A percentile compares a stretch with the other conserved stretches of the same genome.
Evolutionary conservation across 2,888 invertebrate genomes (phyloP).

Genomic region (Dasypolia templi): DNA sequence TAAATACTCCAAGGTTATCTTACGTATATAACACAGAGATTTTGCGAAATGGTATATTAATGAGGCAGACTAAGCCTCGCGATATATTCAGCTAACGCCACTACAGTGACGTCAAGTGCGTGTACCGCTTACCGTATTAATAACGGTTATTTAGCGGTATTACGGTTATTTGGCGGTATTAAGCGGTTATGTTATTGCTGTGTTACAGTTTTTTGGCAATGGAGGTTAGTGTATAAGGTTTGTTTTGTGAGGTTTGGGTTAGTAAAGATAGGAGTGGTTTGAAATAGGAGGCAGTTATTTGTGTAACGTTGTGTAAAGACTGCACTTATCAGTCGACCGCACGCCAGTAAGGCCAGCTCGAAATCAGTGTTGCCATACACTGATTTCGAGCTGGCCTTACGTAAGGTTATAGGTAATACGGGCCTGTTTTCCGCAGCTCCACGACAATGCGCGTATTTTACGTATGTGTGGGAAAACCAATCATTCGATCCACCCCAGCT

Average conservation of each 20-base stretch:
- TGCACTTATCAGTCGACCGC: too few species aligned
- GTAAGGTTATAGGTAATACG: too few species aligned
- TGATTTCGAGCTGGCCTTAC: too few species aligned
- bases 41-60: conserved; percentile 68
- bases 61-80: conserved; percentile 57
- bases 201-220: conserved; percentile 13
- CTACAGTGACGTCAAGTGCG: conserved; percentile 51
- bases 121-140: conserved; percentile 55
- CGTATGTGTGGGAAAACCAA: too few species aligned
- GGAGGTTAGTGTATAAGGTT: neutral
- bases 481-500: too few species aligned
- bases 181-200: conserved; percentile 49
- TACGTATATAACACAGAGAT: conserved; percentile 48
- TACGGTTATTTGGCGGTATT: conserved; percentile 51
- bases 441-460: too few species aligned
- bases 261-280: neutral
- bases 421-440: too few species aligned
- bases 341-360: too few species aligned
- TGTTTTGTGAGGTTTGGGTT: neutral
- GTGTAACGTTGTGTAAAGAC: too few species aligned
- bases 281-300: neutral
- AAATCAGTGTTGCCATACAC: too few species aligned
- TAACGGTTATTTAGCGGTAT: conserved; percentile 49
- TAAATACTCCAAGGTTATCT: conserved; percentile 38
- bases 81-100: conserved; percentile 61